Conservation (phyloP, 2,797 vertebrate species). For the Oryzias dopingdopingensis region DNA sequence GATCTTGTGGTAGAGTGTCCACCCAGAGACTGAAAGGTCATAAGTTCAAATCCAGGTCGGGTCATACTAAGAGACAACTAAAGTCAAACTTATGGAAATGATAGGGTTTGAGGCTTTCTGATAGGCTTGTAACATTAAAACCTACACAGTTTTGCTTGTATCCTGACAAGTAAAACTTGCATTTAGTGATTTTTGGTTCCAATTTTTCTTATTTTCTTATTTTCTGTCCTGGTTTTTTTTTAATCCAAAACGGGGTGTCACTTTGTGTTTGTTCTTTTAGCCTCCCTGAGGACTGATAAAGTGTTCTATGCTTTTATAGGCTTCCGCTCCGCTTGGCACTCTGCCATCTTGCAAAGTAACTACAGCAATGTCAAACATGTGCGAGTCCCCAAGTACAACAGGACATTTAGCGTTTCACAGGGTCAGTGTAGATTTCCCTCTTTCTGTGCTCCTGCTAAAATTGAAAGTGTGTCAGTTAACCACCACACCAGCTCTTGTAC, state of each 20-base stretch:
- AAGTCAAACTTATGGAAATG: too few species aligned
- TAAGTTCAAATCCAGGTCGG: too few species aligned
- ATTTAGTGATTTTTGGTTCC: too few species aligned
- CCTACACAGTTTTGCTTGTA: too few species aligned
- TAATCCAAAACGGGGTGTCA: conserved; percentile 51
- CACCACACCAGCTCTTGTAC: conserved; percentile 4
- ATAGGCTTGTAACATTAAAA: too few species aligned
- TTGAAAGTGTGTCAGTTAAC: conserved; percentile 16
- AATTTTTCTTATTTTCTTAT: conserved; percentile 7
- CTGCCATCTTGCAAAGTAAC: conserved; percentile 47
- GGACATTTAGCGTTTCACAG: conserved; percentile 36
- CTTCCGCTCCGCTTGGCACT: conserved; percentile 55
- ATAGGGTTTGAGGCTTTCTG: too few species aligned
- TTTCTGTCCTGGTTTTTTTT: conserved; percentile 21
- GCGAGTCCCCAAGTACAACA: conserved; percentile 51
- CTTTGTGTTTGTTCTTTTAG: conserved; percentile 57
- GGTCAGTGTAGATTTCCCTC: conserved; percentile 34
- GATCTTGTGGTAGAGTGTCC: too few species aligned
- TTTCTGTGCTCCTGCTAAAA: conserved; percentile 3
- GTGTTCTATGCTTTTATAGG: conserved; percentile 65
- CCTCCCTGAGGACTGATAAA: conserved; percentile 60
- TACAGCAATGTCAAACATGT: conserved; percentile 52
- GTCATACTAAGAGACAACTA: too few species aligned
- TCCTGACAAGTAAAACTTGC: too few species aligned
- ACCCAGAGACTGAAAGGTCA: too few species aligned